These are phyloP conservation scores for Centropyge bicolor DNA, from an alignment of 2,797 vertebrate genomes.

Conservation along the genomic window DNA sequence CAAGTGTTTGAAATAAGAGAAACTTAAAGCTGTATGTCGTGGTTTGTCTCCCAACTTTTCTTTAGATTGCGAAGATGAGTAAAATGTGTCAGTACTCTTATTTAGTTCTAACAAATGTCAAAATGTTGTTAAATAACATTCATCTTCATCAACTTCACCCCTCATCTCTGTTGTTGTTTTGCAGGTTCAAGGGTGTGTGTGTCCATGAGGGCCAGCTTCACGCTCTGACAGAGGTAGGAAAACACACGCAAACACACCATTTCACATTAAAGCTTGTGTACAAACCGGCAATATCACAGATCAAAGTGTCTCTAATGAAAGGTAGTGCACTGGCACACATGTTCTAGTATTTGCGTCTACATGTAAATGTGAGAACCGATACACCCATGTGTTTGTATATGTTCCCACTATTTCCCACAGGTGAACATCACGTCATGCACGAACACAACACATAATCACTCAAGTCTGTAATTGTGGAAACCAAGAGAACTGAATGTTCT, in stretches of 20 bases:
- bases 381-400: constrained; percentile 5
- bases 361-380: background rate
- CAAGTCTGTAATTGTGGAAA: constrained; percentile 61
- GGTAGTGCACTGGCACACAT: background rate
- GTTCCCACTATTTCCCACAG: constrained; percentile 27
- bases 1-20: background rate
- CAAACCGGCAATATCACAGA: constrained; percentile 19
- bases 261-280: constrained; percentile 16
- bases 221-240: constrained; percentile 96
- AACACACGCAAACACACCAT: constrained; percentile 28
- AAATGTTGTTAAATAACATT: background rate
- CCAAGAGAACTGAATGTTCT: constrained; percentile 54
- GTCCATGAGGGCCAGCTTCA: constrained; percentile 98
- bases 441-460: constrained; percentile 25
- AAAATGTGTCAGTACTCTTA: background rate
- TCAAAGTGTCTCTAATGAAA: constrained; percentile 49
- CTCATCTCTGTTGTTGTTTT: constrained; percentile 36
- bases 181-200: constrained; percentile 98
- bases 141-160: background rate
- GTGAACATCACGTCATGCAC: constrained; percentile 45
- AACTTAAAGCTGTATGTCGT: background rate
- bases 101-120: background rate
- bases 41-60: background rate
- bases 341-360: background rate
- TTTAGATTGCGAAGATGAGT: background rate